Conservation (phyloP, 2,113 vertebrate species). For the Oreochromis spilurus region DNA sequence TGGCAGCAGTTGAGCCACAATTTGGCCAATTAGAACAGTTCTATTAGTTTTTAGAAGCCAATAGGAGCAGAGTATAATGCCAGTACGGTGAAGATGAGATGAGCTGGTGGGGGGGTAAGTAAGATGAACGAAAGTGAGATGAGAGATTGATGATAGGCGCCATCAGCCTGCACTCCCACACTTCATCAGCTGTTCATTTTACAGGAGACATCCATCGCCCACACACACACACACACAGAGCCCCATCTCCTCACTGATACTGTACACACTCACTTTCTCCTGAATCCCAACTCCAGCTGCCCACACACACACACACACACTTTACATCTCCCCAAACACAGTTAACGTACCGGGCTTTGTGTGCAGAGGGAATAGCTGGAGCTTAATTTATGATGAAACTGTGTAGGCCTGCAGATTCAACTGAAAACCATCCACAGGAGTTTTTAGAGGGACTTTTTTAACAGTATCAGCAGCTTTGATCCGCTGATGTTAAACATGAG, state of each 20-base stretch:
- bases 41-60: neutral
- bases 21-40: neutral
- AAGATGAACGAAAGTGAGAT: conserved; percentile 58
- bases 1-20: neutral
- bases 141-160: conserved; percentile 71
- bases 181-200: conserved; percentile 74
- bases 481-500: neutral
- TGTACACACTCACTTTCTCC: neutral
- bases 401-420: neutral
- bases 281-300: neutral
- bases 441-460: neutral
- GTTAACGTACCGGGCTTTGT: neutral
- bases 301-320: neutral
- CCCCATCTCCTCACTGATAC: neutral
- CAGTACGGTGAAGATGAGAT: neutral
- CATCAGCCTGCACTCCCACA: conserved; percentile 44
- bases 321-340: neutral
- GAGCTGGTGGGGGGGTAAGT: neutral
- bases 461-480: neutral
- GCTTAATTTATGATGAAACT: neutral
- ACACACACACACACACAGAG: neutral
- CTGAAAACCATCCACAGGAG: neutral
- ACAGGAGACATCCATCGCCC: conserved; percentile 28
- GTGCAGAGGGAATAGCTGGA: neutral
- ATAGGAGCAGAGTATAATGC: neutral